These are phyloP conservation scores for Holothuria leucospilota DNA, from an alignment of 53 echinoderm and acorn worm genomes.

Conservation along the genomic window DNA sequence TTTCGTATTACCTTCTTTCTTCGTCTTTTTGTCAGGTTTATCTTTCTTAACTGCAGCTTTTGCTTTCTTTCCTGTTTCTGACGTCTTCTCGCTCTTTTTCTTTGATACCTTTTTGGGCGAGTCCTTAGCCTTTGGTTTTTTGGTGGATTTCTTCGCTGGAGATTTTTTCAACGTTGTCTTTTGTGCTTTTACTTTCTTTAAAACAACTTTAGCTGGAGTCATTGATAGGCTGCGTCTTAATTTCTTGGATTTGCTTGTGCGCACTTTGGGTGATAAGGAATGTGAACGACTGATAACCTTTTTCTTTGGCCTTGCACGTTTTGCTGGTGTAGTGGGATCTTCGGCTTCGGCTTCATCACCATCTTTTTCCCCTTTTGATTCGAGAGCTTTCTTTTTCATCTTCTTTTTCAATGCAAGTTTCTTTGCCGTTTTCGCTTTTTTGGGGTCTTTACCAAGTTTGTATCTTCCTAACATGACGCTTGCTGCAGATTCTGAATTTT, in stretches of 20 bases:
- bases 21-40: neutral
- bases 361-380: neutral
- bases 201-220: neutral
- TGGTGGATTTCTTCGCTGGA: neutral
- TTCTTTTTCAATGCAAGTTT: slow-evolving; percentile 17
- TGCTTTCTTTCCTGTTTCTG: neutral
- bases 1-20: no score
- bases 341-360: neutral
- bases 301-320: neutral
- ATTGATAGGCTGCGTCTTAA: slow-evolving; percentile 26
- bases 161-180: neutral
- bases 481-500: slow-evolving; percentile 15
- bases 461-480: slow-evolving; percentile 46
- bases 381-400: slow-evolving; percentile 4
- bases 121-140: neutral
- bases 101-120: neutral
- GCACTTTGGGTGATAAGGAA: slow-evolving; percentile 59
- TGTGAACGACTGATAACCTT: slow-evolving; percentile 32
- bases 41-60: slow-evolving; percentile 21
- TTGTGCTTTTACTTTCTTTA: neutral
- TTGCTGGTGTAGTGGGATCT: neutral
- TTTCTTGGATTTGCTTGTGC: slow-evolving; percentile 68
- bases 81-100: neutral
- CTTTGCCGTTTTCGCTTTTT: slow-evolving; percentile 32
- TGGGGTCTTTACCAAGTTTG: slow-evolving; percentile 66